These are phyloP conservation scores for Hydropotes inermis DNA, from an alignment of 2,113 vertebrate species.

Conservation along the genomic window DNA sequence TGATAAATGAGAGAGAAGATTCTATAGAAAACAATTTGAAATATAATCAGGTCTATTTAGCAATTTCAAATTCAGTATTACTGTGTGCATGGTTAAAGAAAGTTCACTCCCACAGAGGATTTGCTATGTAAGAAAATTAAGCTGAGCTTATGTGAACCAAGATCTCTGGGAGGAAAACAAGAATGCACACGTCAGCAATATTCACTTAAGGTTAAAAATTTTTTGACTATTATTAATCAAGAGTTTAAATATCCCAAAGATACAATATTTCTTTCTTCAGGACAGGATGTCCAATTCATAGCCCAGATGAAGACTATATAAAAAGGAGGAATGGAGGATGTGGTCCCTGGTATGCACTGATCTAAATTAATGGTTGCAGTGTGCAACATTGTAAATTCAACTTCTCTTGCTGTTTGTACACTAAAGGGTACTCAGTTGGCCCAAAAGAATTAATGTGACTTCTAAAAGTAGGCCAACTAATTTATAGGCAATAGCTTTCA, in stretches of 20 bases:
- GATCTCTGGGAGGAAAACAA: not conserved
- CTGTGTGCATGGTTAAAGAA: not conserved
- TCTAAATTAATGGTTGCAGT: conserved; percentile 27
- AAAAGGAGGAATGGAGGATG: not conserved
- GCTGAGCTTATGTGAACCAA: not conserved
- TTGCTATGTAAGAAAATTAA: conserved; percentile 26
- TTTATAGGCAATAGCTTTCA: conserved; percentile 59
- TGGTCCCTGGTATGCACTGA: not conserved
- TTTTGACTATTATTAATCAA: conserved; percentile 50
- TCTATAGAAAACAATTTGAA: conserved; percentile 17
- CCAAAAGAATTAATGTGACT: conserved; percentile 53
- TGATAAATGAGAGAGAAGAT: not conserved
- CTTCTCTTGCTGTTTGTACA: conserved; percentile 44
- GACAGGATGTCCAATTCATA: conserved; percentile 49
- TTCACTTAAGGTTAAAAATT: conserved; percentile 22
- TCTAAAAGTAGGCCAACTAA: conserved; percentile 58
- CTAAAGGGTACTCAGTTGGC: conserved; percentile 12
- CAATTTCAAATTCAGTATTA: not conserved
- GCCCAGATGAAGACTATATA: conserved; percentile 44
- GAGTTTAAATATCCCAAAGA: conserved; percentile 32
- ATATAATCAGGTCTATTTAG: not conserved
- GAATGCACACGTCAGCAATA: conserved; percentile 12
- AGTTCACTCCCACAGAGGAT: conserved; percentile 21
- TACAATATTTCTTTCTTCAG: conserved; percentile 27
- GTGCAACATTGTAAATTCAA: conserved; percentile 45